Base-by-base conservation (phyloP, 1,140 invertebrate species). In the Schlechtendalia chinensis region DNA sequence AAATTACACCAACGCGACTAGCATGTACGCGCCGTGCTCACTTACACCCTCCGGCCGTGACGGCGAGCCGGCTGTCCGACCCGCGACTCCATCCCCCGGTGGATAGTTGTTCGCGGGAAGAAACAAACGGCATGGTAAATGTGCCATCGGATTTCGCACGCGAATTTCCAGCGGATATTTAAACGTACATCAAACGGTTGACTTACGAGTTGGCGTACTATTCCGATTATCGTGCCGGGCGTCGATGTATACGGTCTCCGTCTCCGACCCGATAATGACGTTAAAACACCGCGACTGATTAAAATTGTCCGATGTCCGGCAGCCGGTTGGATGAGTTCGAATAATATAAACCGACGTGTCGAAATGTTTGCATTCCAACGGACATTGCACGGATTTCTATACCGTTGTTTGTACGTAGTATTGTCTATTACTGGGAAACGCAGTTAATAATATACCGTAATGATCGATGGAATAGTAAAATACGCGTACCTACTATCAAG, bases 121-220 rank as follows among this genome's bases (percentile, higher is more conserved):
- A 17, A 69, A 27, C 67, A 69, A 69, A 69, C 22, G 45, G 67
- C 45, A 69, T 27, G 29, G 45, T 8, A 69, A 69, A 69, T 69
- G 12, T 10, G 39, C 67, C 16, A 22, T 24, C 39, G 65, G 39
- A 67, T 67, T 67, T 22, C n/a, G 32, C 19, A 47, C 65, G 65
- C 32, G 24, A 69, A 69, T 69, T 69, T 69, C 5, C 11, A 47
- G 67, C 39, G 67, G 45, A 69, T 50, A 69, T 69, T 69, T 50
- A 69, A 69, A 69, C 45, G 45, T 39, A 69, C 16, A 69, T 50
- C 45, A 27, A 69, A 69, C 22, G 45, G 45, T 47, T 16, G 65
- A 69, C 32, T 50, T 69, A 1, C 61, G 29, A 12, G 19, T n/a
- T 27, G 27, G 27, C 8, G 27, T 8, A 8, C 32, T 39, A 39